A percentile compares a stretch with the other conserved stretches of the same genome.
These are phyloP conservation scores for Furcifer pardalis DNA, from an alignment of 2,797 vertebrate species.

Conservation along the genomic window DNA sequence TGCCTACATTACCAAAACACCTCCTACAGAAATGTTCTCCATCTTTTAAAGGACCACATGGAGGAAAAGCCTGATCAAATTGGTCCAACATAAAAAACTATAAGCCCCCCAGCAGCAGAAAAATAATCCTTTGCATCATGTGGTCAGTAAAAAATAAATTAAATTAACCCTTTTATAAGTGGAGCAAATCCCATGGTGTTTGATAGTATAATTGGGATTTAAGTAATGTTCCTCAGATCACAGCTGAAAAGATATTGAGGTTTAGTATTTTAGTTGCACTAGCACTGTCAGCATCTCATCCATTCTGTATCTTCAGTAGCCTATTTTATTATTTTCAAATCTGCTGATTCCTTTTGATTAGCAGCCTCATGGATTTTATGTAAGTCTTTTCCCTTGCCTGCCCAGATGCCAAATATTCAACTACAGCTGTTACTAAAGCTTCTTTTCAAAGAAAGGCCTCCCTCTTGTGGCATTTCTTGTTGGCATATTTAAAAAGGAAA, in stretches of 20 bases:
- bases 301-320: neutral
- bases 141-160: too few species aligned
- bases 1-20: too few species aligned
- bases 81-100: too few species aligned
- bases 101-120: too few species aligned
- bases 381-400: neutral
- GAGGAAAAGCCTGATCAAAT: too few species aligned
- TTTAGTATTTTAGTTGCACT: neutral
- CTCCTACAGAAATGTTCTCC: too few species aligned
- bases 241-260: neutral
- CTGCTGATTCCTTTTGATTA: neutral
- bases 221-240: slow-evolving; percentile 1
- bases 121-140: too few species aligned
- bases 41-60: too few species aligned
- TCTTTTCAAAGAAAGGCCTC: slow-evolving; percentile 51
- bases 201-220: too few species aligned
- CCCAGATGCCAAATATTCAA: neutral
- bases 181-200: too few species aligned
- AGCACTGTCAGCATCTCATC: neutral
- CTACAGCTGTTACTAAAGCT: slow-evolving; percentile 23
- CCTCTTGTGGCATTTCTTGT: slow-evolving; percentile 54
- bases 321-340: neutral
- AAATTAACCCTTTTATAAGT: too few species aligned
- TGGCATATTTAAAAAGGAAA: slow-evolving; percentile 39
- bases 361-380: neutral